These are phyloP conservation scores for Byasa hedistus DNA, from an alignment of 2,888 invertebrate species.

Conservation along the genomic window DNA sequence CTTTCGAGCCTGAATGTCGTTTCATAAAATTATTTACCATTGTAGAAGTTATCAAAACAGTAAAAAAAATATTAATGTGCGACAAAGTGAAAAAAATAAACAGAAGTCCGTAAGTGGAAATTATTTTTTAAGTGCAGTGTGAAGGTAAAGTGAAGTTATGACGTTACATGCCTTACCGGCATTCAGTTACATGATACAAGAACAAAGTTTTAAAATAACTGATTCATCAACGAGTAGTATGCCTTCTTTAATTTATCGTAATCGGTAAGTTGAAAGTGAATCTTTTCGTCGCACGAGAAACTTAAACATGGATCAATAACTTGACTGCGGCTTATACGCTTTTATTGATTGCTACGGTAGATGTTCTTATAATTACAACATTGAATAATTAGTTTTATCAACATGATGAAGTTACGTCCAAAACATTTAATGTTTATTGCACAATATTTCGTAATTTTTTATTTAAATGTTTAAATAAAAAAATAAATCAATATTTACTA, in stretches of 20 bases:
- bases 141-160: constrained; percentile 71
- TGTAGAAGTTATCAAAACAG: constrained; percentile 46
- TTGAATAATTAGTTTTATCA: too few relatives aligned
- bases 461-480: neutral
- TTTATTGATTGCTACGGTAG: constrained; percentile 45
- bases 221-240: constrained; percentile 71
- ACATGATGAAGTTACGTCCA: too few relatives aligned
- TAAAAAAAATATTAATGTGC: constrained; percentile 52
- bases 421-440: neutral
- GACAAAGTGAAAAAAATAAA: constrained; percentile 54
- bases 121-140: constrained; percentile 57
- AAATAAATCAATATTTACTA: neutral
- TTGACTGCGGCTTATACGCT: constrained; percentile 46
- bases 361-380: neutral
- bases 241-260: constrained; percentile 83
- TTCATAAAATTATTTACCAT: constrained; percentile 43
- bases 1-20: constrained; percentile 70
- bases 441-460: neutral
- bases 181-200: constrained; percentile 70
- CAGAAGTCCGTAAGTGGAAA: constrained; percentile 50
- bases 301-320: constrained; percentile 36
- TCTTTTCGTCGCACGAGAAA: constrained; percentile 38
- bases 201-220: constrained; percentile 72
- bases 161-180: constrained; percentile 77
- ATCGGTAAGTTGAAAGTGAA: constrained; percentile 78